These are phyloP conservation scores for Eurois occulta DNA, from an alignment of 2,888 invertebrate species.

Conservation along the genomic window DNA sequence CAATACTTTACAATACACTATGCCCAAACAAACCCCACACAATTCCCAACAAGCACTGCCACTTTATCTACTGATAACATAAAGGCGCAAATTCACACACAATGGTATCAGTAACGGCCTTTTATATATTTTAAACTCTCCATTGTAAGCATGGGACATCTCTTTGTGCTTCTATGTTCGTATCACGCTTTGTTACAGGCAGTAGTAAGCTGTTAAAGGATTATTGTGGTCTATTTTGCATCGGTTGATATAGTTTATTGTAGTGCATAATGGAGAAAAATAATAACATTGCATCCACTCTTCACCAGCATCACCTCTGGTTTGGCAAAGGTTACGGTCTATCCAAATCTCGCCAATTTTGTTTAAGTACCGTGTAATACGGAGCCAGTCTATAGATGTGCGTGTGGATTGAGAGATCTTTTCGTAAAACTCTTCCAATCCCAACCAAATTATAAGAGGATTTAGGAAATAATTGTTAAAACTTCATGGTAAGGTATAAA, in stretches of 20 bases:
- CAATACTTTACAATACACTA: not conserved
- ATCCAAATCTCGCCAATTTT: not conserved
- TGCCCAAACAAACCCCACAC: conserved; percentile 18
- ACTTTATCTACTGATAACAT: conserved; percentile 32
- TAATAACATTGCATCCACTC: not conserved
- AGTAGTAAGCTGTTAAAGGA: conserved; percentile 4
- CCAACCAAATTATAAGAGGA: no score
- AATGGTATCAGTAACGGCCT: conserved; percentile 33
- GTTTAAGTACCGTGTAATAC: not conserved
- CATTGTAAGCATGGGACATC: conserved; percentile 27
- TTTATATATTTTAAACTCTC: conserved; percentile 41
- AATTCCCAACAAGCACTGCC: conserved; percentile 7
- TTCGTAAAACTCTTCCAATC: no score
- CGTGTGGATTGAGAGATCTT: no score
- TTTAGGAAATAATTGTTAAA: no score
- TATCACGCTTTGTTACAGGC: conserved; percentile 13
- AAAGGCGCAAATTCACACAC: conserved; percentile 33
- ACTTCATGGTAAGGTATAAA: no score
- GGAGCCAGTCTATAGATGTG: no score
- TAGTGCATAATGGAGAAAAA: not conserved
- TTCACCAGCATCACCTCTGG: no score
- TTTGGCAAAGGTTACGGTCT: not conserved
- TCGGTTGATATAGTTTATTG: not conserved
- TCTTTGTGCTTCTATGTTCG: conserved; percentile 26
- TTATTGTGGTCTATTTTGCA: not conserved